phyloP scores from a whole-genome alignment of 1,140 invertebrate species.

The Drosophila truncata region DNA sequence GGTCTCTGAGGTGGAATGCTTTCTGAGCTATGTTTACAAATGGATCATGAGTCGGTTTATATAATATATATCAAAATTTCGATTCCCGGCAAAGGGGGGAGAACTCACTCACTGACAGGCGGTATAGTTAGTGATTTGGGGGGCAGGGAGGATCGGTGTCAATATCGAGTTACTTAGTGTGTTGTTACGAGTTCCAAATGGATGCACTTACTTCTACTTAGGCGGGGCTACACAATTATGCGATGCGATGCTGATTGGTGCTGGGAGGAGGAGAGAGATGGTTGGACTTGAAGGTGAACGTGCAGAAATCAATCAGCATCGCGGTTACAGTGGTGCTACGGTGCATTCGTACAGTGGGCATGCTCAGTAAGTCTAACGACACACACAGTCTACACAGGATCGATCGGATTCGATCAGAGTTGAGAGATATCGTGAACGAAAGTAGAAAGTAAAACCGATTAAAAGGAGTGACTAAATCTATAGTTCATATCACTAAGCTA shows the following conservation, averaged over 20 bases:
- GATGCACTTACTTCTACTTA: constrained; percentile 60
- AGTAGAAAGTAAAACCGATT: constrained; percentile 65
- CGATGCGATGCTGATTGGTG: constrained; percentile 47
- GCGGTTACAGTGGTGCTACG: constrained; percentile 35
- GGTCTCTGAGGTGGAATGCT: constrained; percentile 39
- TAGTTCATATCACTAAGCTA: constrained; percentile 17
- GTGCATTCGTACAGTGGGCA: constrained; percentile 51
- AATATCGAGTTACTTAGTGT: constrained; percentile 38
- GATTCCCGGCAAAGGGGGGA: constrained; percentile 21
- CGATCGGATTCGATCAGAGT: constrained; percentile 15
- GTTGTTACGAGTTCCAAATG: constrained; percentile 24
- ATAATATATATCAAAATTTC: constrained; percentile 17
- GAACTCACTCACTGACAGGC: constrained; percentile 67
- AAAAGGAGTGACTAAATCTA: constrained; percentile 43
- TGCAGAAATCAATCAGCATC: constrained; percentile 63
- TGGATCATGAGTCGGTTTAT: constrained; percentile 40
- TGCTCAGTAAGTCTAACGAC: constrained; percentile 47
- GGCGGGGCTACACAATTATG: constrained; percentile 62
- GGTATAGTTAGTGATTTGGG: constrained; percentile 32
- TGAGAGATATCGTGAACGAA: constrained; percentile 49
- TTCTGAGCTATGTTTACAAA: constrained; percentile 52
- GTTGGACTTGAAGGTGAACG: constrained; percentile 55
- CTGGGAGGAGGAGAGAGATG: constrained; percentile 54
- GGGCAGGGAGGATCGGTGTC: constrained; percentile 18
- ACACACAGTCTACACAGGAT: constrained; percentile 53